A percentile compares a stretch with the other conserved stretches of the same genome.
phyloP scores from a whole-genome alignment of 2,113 vertebrate genomes.

The Perca fluviatilis region DNA sequence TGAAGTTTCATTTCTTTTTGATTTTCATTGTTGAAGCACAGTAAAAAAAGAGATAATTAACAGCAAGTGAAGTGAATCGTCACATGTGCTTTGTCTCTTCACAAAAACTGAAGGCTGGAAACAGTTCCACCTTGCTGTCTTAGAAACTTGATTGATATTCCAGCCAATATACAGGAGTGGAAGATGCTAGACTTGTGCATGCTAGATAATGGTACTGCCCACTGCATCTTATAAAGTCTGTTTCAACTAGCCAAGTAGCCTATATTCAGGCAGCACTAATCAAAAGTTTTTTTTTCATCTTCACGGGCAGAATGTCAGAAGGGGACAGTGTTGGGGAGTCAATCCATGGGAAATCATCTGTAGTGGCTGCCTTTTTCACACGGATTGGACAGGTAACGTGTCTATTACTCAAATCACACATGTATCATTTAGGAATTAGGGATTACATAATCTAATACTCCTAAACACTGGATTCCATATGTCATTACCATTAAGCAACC shows the following conservation, averaged over 20 bases:
- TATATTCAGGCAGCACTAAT: not conserved
- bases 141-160: not conserved
- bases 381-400: constrained; percentile 92
- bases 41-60: not conserved
- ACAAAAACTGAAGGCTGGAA: not conserved
- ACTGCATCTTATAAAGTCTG: not conserved
- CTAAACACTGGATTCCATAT: not conserved
- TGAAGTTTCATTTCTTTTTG: not conserved
- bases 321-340: constrained; percentile 97
- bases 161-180: not conserved
- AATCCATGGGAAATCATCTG: constrained; percentile 95
- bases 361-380: constrained; percentile 93
- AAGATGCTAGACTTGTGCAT: not conserved
- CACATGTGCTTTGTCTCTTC: not conserved
- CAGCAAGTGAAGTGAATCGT: not conserved
- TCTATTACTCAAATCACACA: constrained; percentile 42
- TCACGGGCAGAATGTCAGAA: constrained; percentile 95
- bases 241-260: not conserved
- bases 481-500: not conserved
- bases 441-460: not conserved
- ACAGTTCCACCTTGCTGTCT: not conserved
- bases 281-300: constrained; percentile 26
- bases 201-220: not conserved
- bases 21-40: not conserved
- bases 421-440: not conserved